Base-by-base conservation (phyloP, 2,888 invertebrate species). In the Furcula furcula region DNA sequence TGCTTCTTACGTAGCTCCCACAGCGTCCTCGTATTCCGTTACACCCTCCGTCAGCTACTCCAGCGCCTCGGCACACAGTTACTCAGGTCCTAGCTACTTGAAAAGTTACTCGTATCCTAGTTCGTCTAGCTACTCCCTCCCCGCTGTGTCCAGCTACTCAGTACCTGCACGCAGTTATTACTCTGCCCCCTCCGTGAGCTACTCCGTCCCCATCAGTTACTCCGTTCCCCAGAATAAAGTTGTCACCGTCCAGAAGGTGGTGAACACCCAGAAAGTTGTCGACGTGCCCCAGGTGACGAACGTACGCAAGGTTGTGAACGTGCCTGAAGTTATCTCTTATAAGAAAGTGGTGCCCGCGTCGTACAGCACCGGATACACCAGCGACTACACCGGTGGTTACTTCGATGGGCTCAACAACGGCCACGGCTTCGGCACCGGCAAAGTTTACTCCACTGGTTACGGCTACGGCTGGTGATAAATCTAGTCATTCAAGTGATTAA, bases 301-400 rank as follows among this genome's bases (percentile, higher is more conserved):
- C 21, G 70, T 73, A 7, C 70, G 61, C 41, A 77, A 72, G 41
- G 55, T 73, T 18, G 66, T 81, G 43, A 62, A 67, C 31, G 70
- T 70, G 40, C 75, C 70, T n/a, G 67, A 71, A 53, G 74, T 73
- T 42, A 66, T 77, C 50, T 63, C 77, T 34, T 75, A 77, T 34
- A 80, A 79, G 55, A 57, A 64, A 46, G 65, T 76, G 29, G 70
- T 80, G 32, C 59, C 77, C 25, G 56, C 65, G 46, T 73, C 6
- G 29, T 43, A 46, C 50, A 40, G 40, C 36, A 51, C 40, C 25
- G 48, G 47, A 10, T 48, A 38, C 30, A 36, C 37, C 22, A 42
- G 56, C 23, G 40, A 46, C 20, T 16, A 23, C 38, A 31, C 46
- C 43, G 51, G 53, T 40, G 46, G 49, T 3, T 33, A 26, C 28